Evolutionary conservation across 2,113 vertebrate species (phyloP), one percentile per base, ranked within the genome.

Genomic region (Thunnus maccoyii): DNA sequence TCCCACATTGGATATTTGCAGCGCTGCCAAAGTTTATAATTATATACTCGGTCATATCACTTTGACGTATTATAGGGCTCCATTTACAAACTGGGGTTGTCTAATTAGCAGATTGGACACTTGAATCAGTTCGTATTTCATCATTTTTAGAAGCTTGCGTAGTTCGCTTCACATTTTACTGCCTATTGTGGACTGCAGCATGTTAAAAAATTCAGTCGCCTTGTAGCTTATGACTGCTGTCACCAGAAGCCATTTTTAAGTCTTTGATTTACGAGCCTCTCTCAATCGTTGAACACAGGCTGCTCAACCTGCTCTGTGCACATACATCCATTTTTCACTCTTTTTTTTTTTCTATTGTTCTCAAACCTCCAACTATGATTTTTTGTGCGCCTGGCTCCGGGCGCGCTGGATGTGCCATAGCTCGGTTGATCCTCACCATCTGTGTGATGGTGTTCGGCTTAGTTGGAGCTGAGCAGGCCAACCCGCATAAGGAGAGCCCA

Each of bases 181-280:
- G 41, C 8, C 22, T 20, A 22, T 72, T 65, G 61, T 58, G 44
- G 68, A 10, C 51, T 52, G 30, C 30, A 25, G 56, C 83, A 46
- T 63, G 81, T 66, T 65, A 51, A 51, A 48, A 66, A 68, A 48
- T 30, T 30, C 27, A 30, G 27, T 52, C 51, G 56, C 60, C 17
- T 48, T 12, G 58, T 50, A 58, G 47, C 57, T 50, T 48, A 27
- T 57, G 78, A 76, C 52, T 46, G 74, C 66, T 62, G 78, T 32
- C 82, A 75, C 30, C 82, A 88, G 91, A 78, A 91, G 86, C 89
- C 91, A 91, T 93, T 93, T 94, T 93, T 88, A 82, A 89, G 64
- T 65, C 44, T 83, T 80, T 88, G 82, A 80, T 85, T 82, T 83
- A 52, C 66, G 30, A 51, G 27, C 30, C 58, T 25, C 30, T 56